Conservation (phyloP, 2,113 vertebrate genomes). For the Pipa parva region DNA sequence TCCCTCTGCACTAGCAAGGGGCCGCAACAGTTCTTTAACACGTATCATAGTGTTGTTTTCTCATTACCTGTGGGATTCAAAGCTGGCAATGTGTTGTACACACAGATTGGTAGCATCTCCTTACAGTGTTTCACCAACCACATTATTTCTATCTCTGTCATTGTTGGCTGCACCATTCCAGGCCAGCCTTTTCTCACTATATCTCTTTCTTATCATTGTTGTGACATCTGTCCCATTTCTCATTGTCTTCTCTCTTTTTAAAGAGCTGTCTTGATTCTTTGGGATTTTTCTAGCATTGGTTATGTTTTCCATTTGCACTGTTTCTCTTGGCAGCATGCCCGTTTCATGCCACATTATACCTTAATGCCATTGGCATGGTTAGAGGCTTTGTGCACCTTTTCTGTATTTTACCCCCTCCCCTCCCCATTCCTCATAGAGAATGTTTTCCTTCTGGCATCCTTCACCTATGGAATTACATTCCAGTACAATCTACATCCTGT, state of each 20-base stretch:
- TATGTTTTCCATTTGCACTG: too few species aligned
- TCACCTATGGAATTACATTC: neutral
- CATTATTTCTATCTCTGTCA: neutral
- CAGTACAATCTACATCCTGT: too few species aligned
- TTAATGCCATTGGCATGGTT: too few species aligned
- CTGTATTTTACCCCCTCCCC: too few species aligned
- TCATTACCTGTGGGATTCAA: neutral
- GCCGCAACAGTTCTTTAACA: neutral
- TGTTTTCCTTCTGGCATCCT: too few species aligned
- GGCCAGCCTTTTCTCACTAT: neutral
- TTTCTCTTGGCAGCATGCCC: too few species aligned
- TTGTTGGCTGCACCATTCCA: neutral
- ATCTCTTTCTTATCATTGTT: neutral
- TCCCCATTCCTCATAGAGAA: too few species aligned
- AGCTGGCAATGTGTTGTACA: constrained; percentile 6
- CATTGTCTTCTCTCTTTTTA: too few species aligned
- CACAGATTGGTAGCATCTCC: constrained; percentile 8
- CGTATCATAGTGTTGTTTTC: constrained; percentile 26
- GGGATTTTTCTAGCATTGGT: too few species aligned
- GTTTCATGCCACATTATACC: too few species aligned
- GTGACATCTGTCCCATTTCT: neutral
- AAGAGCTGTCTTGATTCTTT: too few species aligned
- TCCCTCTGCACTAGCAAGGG: neutral
- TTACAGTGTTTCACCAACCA: neutral
- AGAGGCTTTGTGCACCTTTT: too few species aligned